phyloP scores from a whole-genome alignment of 2,797 vertebrate genomes.

The Etheostoma nigrum region DNA sequence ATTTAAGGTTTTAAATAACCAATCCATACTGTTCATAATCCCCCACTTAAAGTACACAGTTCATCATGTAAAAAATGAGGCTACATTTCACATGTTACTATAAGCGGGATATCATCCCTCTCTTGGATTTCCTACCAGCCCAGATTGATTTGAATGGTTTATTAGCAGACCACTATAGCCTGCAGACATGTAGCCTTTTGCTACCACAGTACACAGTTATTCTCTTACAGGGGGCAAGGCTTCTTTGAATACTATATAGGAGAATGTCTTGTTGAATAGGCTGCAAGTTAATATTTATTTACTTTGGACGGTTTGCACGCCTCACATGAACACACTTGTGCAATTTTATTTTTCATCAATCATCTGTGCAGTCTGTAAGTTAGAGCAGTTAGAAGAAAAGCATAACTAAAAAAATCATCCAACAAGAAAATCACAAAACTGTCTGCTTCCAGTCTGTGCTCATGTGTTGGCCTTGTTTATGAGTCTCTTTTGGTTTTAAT shows the following conservation, averaged over 20 bases:
- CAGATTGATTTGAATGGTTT: conserved; percentile 61
- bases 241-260: conserved; percentile 44
- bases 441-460: conserved; percentile 42
- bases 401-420: neutral
- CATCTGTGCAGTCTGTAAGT: neutral
- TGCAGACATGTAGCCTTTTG: conserved; percentile 64
- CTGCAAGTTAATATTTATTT: conserved; percentile 3
- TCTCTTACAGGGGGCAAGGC: conserved; percentile 44
- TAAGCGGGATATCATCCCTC: neutral
- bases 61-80: neutral
- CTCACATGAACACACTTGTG: neutral
- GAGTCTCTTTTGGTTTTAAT: conserved; percentile 69
- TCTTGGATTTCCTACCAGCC: conserved; percentile 11
- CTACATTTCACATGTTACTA: neutral
- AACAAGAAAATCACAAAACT: neutral
- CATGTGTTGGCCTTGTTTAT: conserved; percentile 73
- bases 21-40: neutral
- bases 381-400: neutral
- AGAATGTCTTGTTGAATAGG: no score
- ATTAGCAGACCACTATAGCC: conserved; percentile 57
- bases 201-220: conserved; percentile 43
- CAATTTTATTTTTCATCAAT: neutral
- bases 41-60: neutral
- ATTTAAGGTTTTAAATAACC: neutral
- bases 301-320: neutral